A percentile compares a stretch with the other conserved stretches of the same genome.
These are phyloP conservation scores for Myrmophylax atrothorax DNA, from an alignment of 2,113 vertebrate species.

Conservation along the genomic window DNA sequence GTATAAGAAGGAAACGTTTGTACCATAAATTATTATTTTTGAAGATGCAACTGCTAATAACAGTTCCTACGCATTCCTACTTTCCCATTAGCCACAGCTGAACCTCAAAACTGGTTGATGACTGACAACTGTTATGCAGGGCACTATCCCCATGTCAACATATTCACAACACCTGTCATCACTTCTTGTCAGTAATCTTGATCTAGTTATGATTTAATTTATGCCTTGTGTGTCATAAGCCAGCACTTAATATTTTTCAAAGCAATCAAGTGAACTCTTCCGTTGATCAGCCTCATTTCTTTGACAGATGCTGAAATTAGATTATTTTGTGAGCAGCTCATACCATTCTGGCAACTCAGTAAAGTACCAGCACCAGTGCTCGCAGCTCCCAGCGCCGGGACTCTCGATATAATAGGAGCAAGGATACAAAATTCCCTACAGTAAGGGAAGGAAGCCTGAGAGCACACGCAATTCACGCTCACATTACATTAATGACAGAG, in stretches of 20 bases:
- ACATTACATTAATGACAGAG: not conserved
- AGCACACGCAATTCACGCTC: not conserved
- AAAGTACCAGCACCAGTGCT: not conserved
- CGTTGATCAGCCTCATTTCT: conserved; percentile 35
- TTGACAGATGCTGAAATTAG: conserved; percentile 54
- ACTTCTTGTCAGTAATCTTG: conserved; percentile 62
- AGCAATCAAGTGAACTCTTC: conserved; percentile 40
- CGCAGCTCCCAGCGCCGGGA: not conserved
- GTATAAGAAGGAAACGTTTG: not conserved
- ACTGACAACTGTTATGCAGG: conserved; percentile 68
- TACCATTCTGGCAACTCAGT: not conserved
- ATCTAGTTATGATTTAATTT: conserved; percentile 71
- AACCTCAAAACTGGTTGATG: conserved; percentile 36
- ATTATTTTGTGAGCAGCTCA: not conserved
- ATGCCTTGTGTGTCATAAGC: conserved; percentile 60
- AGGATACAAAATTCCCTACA: conserved; percentile 31
- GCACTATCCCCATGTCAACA: conserved; percentile 54
- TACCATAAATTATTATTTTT: not conserved
- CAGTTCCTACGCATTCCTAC: not conserved
- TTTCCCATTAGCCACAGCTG: not conserved
- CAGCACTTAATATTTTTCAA: conserved; percentile 35
- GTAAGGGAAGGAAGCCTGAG: not conserved
- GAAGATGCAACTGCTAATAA: not conserved
- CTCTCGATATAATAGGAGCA: not conserved
- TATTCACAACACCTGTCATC: conserved; percentile 78